phyloP scores from a whole-genome alignment of 2,888 invertebrate species.

The Drosophila subquinaria region DNA sequence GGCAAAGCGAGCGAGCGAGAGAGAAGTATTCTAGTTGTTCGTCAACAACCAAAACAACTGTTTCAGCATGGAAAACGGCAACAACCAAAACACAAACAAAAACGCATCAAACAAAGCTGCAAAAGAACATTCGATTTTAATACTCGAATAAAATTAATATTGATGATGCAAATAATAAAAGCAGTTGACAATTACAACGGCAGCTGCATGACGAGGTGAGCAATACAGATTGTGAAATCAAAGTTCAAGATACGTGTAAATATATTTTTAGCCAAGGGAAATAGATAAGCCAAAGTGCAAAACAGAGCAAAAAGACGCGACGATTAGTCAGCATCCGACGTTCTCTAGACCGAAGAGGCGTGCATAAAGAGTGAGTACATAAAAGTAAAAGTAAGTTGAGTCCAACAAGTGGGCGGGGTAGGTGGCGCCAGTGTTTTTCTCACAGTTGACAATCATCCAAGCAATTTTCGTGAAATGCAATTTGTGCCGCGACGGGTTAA shows the following conservation, averaged over 20 bases:
- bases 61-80: background rate
- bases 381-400: conserved; percentile 39
- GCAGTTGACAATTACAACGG: too few relatives aligned
- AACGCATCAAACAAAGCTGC: background rate
- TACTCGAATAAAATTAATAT: conserved; percentile 4
- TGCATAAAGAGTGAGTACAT: background rate
- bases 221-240: conserved; percentile 31
- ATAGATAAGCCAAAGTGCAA: conserved; percentile 22
- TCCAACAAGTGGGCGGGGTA: conserved; percentile 46
- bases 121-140: conserved; percentile 28
- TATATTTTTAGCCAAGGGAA: conserved; percentile 42
- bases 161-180: background rate
- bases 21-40: too few relatives aligned
- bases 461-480: conserved; percentile 12
- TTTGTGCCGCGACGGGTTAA: conserved; percentile 1
- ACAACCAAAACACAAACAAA: conserved; percentile 30
- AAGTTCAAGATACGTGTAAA: conserved; percentile 37
- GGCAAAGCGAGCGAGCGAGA: too few relatives aligned
- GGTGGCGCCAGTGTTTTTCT: background rate
- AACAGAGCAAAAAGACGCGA: background rate
- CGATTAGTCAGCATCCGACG: conserved; percentile 47
- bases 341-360: background rate
- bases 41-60: background rate
- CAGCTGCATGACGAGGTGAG: conserved; percentile 24
- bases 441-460: conserved; percentile 7